Evolutionary conservation across 2,797 vertebrate species (phyloP).

Genomic region (Nyctalus aviator): DNA sequence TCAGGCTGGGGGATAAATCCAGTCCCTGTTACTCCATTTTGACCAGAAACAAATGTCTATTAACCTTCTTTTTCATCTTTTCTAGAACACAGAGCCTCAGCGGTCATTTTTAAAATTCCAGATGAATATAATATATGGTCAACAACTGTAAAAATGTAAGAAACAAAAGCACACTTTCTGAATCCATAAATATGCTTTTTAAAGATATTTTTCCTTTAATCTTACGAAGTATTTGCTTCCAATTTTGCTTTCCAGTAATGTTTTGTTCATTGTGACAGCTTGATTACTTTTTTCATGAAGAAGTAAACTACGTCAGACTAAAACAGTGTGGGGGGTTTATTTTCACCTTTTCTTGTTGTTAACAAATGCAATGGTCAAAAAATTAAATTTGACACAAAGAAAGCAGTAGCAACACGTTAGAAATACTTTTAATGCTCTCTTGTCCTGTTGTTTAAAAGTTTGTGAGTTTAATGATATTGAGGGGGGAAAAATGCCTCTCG

Average conservation of each 20-base stretch:
- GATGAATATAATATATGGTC: not conserved
- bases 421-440: constrained; percentile 8
- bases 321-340: not conserved
- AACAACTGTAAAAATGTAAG: not conserved
- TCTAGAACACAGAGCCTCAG: not conserved
- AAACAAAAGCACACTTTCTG: not conserved
- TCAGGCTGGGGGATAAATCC: not conserved
- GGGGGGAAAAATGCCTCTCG: not conserved
- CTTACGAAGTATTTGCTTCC: not conserved
- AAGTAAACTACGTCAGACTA: not conserved
- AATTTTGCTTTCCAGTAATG: not conserved
- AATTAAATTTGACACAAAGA: not conserved
- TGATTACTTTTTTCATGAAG: not conserved
- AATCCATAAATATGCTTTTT: not conserved
- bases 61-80: constrained; percentile 3
- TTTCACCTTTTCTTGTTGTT: not conserved
- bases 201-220: not conserved
- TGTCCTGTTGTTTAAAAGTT: not conserved
- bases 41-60: not conserved
- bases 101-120: constrained; percentile 34
- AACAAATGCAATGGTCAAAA: constrained; percentile 8
- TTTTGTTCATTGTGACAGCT: not conserved
- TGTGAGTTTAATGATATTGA: not conserved
- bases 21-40: not conserved
- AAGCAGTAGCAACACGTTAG: not conserved